A percentile compares a stretch with the other conserved stretches of the same genome.
These are phyloP conservation scores for Ennomos fuscantarius DNA, from an alignment of 2,888 invertebrate species.

Conservation along the genomic window DNA sequence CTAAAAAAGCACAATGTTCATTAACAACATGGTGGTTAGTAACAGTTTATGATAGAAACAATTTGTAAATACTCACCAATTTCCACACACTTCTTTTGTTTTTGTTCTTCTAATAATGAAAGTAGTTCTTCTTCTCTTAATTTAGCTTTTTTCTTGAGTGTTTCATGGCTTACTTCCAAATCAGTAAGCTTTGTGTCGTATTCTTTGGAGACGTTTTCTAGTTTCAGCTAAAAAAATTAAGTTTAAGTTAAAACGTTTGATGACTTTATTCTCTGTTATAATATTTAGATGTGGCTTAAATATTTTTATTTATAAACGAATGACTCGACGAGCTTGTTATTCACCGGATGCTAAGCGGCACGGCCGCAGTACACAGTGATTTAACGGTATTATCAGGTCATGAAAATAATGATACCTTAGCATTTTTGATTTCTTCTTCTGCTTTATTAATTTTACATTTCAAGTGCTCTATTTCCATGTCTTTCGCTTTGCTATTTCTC, in stretches of 20 bases:
- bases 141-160: constrained; percentile 78
- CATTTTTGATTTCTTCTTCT: constrained; percentile 51
- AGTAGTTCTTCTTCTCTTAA: constrained; percentile 83
- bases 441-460: constrained; percentile 54
- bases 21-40: background rate
- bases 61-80: constrained; percentile 49
- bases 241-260: constrained; percentile 12
- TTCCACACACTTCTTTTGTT: constrained; percentile 47
- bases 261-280: no score
- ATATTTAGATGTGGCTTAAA: no score
- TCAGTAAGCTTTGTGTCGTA: constrained; percentile 69
- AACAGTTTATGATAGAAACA: background rate
- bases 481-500: constrained; percentile 56
- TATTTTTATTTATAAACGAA: background rate
- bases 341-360: no score
- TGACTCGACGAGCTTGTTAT: no score
- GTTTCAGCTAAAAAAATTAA: constrained; percentile 58
- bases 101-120: constrained; percentile 71
- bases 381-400: no score
- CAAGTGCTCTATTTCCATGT: constrained; percentile 58
- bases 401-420: constrained; percentile 28
- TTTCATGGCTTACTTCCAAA: constrained; percentile 81
- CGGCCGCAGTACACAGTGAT: no score
- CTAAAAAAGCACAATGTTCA: constrained; percentile 17
- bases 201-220: constrained; percentile 58